Evolutionary conservation across 1,140 invertebrate species (phyloP).

Genomic region (Euura lappo): DNA sequence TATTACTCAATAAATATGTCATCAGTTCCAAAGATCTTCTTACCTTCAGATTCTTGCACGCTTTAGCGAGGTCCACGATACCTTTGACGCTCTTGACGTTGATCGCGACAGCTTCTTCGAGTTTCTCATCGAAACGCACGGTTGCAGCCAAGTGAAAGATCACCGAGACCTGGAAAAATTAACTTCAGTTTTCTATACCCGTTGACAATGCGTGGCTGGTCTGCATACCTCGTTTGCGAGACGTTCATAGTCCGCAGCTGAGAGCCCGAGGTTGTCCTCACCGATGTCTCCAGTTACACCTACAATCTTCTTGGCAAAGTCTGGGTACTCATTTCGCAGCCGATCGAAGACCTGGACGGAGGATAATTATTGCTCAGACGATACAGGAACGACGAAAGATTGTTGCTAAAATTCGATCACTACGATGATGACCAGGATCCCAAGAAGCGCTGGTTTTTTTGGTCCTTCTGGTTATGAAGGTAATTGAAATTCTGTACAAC

Average conservation of each 20-base stretch:
- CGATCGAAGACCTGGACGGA: not conserved
- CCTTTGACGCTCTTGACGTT: conserved; percentile 71
- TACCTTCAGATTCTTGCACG: conserved; percentile 60
- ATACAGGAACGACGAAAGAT: not conserved
- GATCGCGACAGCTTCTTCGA: conserved; percentile 67
- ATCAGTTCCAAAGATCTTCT: not conserved
- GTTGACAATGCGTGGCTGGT: conserved; percentile 12
- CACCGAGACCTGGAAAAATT: conserved; percentile 54
- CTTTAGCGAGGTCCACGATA: conserved; percentile 55
- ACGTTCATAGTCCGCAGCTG: not conserved
- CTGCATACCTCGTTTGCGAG: not conserved
- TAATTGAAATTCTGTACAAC: too few relatives aligned
- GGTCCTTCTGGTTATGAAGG: too few relatives aligned
- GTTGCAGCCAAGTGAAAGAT: conserved; percentile 73
- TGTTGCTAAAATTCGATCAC: too few relatives aligned
- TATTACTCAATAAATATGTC: not conserved
- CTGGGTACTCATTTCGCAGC: not conserved
- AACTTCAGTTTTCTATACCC: too few relatives aligned
- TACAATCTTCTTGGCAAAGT: not conserved
- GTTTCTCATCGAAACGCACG: conserved; percentile 70
- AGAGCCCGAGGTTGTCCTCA: not conserved
- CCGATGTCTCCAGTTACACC: not conserved
- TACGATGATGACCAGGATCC: too few relatives aligned
- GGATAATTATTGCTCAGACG: not conserved
- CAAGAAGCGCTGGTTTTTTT: too few relatives aligned